These are phyloP conservation scores for Stylophora pistillata DNA, from an alignment of 64 coral and sea anemone genomes.

Conservation along the genomic window DNA sequence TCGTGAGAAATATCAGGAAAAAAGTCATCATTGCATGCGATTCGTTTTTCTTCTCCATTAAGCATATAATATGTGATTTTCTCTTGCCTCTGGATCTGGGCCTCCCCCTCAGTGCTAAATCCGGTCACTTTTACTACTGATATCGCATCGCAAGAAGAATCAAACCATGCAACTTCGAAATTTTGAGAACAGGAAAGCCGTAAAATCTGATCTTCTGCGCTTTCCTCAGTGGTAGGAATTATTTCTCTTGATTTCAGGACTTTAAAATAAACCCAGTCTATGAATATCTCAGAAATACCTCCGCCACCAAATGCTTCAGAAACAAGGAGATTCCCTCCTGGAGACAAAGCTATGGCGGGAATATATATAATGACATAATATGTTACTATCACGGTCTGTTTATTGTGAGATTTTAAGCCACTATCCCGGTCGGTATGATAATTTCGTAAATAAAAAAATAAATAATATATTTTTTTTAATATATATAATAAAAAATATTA, in stretches of 20 bases:
- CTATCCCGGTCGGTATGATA: too few relatives aligned
- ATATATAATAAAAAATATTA: too few relatives aligned
- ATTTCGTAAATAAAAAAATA: too few relatives aligned
- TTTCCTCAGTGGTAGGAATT: not conserved
- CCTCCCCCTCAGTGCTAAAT: conserved; percentile 7
- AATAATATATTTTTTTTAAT: too few relatives aligned
- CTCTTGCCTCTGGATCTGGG: conserved; percentile 27
- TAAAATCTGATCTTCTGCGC: not conserved
- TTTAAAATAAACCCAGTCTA: conserved; percentile 68
- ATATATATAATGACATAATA: too few relatives aligned
- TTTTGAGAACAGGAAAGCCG: conserved; percentile 49
- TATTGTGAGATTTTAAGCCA: too few relatives aligned
- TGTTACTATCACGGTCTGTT: too few relatives aligned
- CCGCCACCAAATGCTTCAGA: not conserved
- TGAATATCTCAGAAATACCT: conserved; percentile 29
- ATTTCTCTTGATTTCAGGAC: conserved; percentile 42
- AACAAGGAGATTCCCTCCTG: conserved; percentile 24
- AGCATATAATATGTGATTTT: conserved; percentile 64
- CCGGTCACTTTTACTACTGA: conserved; percentile 15
- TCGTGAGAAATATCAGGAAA: conserved; percentile 68
- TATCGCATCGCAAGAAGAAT: not conserved
- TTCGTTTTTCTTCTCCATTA: conserved; percentile 48
- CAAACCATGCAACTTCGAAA: conserved; percentile 4
- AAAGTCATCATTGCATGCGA: not conserved
- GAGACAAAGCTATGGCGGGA: conserved; percentile 39